Evolutionary conservation across 2,888 invertebrate species (phyloP), one percentile per base, ranked within the genome.

Genomic region (Mythimna pallens): DNA sequence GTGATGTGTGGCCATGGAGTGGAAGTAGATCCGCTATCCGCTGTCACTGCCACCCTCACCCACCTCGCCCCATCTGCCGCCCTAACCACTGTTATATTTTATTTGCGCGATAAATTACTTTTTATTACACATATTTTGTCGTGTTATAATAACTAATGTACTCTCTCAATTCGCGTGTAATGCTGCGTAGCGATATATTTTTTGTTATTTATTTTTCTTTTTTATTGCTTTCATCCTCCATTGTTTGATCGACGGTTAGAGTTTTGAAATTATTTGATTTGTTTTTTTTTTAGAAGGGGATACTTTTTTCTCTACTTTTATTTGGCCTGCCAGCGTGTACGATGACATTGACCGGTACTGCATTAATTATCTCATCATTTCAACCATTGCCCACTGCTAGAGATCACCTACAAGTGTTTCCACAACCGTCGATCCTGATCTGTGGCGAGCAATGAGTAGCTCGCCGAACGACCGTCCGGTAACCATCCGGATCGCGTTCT

Each of bases 61-160:
- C 78, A 70, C 74, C 88, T 91, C 92, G 94, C 94, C 95, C 95
- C 95, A 95, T 95, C 95, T 95, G 96, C 96, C 95, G 90, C 94
- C 94, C 95, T 94, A 95, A 95, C 96, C 95, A 92, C 95, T 93
- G 94, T 95, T 95, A 96, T 96, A 96, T 96, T 96, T 96, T 96
- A 96, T 96, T 96, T 96, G 93, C 87, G 90, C 94, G 91, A 96
- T 96, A 96, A 96, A 96, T 96, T 93, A 95, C 93, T 86, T 96
- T 96, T 96, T 96, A 96, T 96, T 96, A 95, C 96, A 96, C 96
- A 96, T 96, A 96, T 96, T 96, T 96, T 96, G 96, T 96, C 95
- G 96, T 96, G 96, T 95, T 96, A 96, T 96, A 96, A 96, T 96
- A 96, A 96, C 96, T 96, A 96, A 96, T 96, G 96, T 95, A 96